Evolutionary conservation across 2,888 invertebrate species (phyloP), one percentile per base, ranked within the genome.

Genomic region (Pristionchus exspectatus): DNA sequence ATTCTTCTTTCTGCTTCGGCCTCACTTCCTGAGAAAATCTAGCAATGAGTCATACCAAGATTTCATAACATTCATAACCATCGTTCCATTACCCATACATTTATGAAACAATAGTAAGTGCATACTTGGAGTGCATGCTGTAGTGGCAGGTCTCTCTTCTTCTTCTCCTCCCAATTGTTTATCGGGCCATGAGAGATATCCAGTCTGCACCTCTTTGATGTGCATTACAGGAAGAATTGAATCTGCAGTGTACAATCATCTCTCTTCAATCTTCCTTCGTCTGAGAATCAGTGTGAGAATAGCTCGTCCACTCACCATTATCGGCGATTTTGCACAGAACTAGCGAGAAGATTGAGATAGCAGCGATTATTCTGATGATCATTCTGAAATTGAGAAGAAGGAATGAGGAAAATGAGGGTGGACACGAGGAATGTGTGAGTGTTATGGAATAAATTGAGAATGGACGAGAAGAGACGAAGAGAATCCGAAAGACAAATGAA

Each of bases 51-150:
- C 44, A 50, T 50, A 50, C 44, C 10, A 50, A 50, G 44, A 50
- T 50, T 50, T 50, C 44, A 50, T 50, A 50, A 50, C 12, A 27
- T 27, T 27, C 69, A 69, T 69, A 18, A 24, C 18, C 1, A 59
- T 21, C 59, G 7, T 24, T 12, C 44, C 44, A 50, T 59, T 5
- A 18, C 59, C 59, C 14, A 18, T 3, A 18, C 24, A 18, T 59
- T 1, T 59, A 59, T 59, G 30, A 69, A 69, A 33, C 74, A 74
- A 38, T 16, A 69, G 27, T 21, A 77, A 18, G 18, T 38, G 16
- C 87, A 38, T 66, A 87, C 87, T 87, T 1, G 87, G 87, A 27
- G 69, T 87, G 87, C 87, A 87, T n/a, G 87, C 44, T 4, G 87
- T 87, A 21, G 87, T 87, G 44, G 50, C 14, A 1, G 69, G 44